Conservation (phyloP, 2,888 invertebrate species). For the Caenorhabditis zanzibari region DNA sequence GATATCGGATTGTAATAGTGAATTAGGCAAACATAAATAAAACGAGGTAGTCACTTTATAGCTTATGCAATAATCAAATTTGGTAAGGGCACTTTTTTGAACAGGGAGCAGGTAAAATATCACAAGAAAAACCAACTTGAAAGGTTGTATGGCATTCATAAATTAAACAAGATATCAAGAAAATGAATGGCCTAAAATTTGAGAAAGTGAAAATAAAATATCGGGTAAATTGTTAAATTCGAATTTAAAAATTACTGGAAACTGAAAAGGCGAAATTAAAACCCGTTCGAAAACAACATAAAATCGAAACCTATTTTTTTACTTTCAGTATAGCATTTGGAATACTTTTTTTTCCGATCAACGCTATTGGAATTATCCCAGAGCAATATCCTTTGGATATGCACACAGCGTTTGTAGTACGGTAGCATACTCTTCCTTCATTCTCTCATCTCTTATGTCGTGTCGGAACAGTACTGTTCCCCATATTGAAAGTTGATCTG, state of each 20-base stretch:
- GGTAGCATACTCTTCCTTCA: slow-evolving; percentile 25
- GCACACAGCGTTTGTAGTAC: slow-evolving; percentile 69
- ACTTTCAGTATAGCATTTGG: background rate
- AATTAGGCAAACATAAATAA: background rate
- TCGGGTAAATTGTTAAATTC: background rate
- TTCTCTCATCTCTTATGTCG: slow-evolving; percentile 28
- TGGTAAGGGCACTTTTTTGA: slow-evolving; percentile 5
- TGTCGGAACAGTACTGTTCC: slow-evolving; percentile 72
- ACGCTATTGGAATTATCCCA: slow-evolving; percentile 33
- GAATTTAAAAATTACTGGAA: slow-evolving; percentile 2
- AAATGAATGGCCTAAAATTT: slow-evolving; percentile 34
- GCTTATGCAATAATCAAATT: slow-evolving; percentile 9
- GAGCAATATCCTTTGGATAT: slow-evolving; percentile 66
- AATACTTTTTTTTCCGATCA: background rate
- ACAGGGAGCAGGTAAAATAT: slow-evolving; percentile 33
- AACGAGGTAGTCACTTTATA: slow-evolving; percentile 17
- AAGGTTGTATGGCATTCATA: slow-evolving; percentile 15
- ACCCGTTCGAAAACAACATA: slow-evolving; percentile 12
- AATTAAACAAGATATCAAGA: slow-evolving; percentile 17
- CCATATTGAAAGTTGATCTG: slow-evolving; percentile 73
- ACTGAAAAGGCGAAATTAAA: slow-evolving; percentile 8
- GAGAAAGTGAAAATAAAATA: too few relatives aligned
- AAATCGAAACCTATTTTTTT: background rate
- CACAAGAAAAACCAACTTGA: slow-evolving; percentile 24
- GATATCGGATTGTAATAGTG: slow-evolving; percentile 27